A percentile compares a stretch with the other conserved stretches of the same genome.
phyloP scores from a whole-genome alignment of 2,797 vertebrate species.

The Sylvilagus floridanus region DNA sequence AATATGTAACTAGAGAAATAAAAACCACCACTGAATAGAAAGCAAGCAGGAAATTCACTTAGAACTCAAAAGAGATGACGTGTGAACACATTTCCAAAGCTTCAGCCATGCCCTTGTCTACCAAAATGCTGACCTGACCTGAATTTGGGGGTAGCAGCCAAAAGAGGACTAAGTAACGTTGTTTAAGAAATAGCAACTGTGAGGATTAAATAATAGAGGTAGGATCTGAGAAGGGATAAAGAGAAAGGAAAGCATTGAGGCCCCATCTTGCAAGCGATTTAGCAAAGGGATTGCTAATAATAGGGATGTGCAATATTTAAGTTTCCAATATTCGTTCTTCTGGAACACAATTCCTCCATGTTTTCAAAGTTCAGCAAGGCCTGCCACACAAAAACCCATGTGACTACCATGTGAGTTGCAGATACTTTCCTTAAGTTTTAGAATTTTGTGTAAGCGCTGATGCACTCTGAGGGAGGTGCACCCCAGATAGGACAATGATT shows the following conservation, averaged over 20 bases:
- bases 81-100: not conserved
- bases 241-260: not conserved
- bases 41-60: not conserved
- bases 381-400: not conserved
- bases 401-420: not conserved
- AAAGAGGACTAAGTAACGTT: not conserved
- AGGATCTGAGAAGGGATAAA: not conserved
- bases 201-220: not conserved
- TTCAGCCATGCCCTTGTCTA: not conserved
- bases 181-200: not conserved
- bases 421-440: not conserved
- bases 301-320: too few species aligned
- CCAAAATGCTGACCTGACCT: not conserved
- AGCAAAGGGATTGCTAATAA: not conserved
- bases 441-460: not conserved
- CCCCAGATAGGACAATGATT: too few species aligned
- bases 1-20: slow-evolving; percentile 3
- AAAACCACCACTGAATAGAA: not conserved
- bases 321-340: not conserved
- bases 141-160: not conserved
- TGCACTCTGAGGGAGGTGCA: not conserved
- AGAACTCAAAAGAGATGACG: not conserved
- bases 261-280: too few species aligned
- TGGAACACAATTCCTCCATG: not conserved
- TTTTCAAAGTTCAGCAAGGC: not conserved